A percentile compares a stretch with the other conserved stretches of the same genome.
These are phyloP conservation scores for Rhaphigaster nebulosa DNA, from an alignment of 2,888 invertebrate species.

Conservation along the genomic window DNA sequence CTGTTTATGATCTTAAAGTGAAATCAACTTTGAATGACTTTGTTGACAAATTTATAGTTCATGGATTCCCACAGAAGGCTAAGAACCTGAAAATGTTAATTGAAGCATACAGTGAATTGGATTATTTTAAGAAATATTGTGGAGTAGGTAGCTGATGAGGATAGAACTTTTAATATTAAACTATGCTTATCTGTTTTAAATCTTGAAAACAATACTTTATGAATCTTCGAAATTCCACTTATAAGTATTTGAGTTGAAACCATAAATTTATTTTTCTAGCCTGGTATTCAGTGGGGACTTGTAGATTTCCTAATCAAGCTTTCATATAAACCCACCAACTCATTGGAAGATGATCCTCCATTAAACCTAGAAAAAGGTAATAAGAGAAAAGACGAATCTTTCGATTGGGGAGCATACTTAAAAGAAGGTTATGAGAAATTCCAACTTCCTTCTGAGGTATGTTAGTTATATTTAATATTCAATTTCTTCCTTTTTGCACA, in stretches of 20 bases:
- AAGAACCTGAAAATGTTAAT: conserved; percentile 61
- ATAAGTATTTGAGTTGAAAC: neutral
- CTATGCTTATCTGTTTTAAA: neutral
- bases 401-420: conserved; percentile 62
- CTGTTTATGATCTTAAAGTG: conserved; percentile 60
- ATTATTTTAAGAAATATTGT: conserved; percentile 61
- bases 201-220: neutral
- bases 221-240: neutral
- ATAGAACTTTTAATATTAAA: neutral
- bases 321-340: conserved; percentile 62
- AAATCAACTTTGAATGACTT: conserved; percentile 59
- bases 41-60: conserved; percentile 62
- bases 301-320: conserved; percentile 62
- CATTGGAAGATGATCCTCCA: conserved; percentile 61
- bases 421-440: conserved; percentile 64
- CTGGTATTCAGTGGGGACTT: conserved; percentile 61
- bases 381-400: conserved; percentile 27
- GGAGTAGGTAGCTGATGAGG: neutral
- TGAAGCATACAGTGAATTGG: conserved; percentile 56
- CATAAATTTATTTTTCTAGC: conserved; percentile 13
- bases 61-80: conserved; percentile 63
- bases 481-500: neutral
- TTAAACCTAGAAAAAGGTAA: conserved; percentile 49
- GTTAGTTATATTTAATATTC: neutral
- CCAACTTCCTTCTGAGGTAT: conserved; percentile 60